Base-by-base conservation (phyloP, 1,140 invertebrate genomes). In the Drosophila ercepeae region DNA sequence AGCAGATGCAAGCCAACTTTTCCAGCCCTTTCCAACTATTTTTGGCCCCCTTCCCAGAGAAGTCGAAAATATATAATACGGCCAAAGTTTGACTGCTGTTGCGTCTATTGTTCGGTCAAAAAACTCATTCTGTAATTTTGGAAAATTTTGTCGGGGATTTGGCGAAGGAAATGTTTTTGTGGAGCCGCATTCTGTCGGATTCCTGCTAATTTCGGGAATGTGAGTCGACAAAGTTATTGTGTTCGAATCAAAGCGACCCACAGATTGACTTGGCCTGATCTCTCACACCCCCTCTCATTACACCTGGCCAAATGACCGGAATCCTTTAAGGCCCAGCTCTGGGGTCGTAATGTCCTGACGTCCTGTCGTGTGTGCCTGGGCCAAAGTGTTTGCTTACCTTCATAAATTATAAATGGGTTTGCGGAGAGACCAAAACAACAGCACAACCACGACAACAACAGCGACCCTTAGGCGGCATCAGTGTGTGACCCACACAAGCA, bases 341-440 rank as follows among this genome's bases (percentile, higher is more conserved):
- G 52, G 65, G 61, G 57, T 61, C 77, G 16, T 45, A 14, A 41
- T 59, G 64, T 60, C 64, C 16, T 50, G 9, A 14, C 34, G 63
- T 61, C 59, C 13, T 60, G 63, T 36, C 32, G 44, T 45, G 27
- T 41, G 32, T 27, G 42, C 34, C 18, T 55, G 54, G 76, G 58
- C 58, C 63, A 77, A 58, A 88, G 76, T 88, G 81, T 88, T 86
- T 86, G 82, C 75, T 88, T 86, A 88, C 81, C 82, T 88, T 70
- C 81, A 86, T 86, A 88, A 88, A 88, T 86, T 86, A 86, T 88
- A 86, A 86, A 88, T 86, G 71, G 60, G 52, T 53, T 67, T 75
- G 72, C 36, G 72, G 61, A 75, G 49, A 68, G 52, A 75, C 53
- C 55, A 48, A 84, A 64, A 74, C 76, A 74, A 58, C 54, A 46